Conservation (phyloP, 2,113 vertebrate species). For the Mastomys coucha region DNA sequence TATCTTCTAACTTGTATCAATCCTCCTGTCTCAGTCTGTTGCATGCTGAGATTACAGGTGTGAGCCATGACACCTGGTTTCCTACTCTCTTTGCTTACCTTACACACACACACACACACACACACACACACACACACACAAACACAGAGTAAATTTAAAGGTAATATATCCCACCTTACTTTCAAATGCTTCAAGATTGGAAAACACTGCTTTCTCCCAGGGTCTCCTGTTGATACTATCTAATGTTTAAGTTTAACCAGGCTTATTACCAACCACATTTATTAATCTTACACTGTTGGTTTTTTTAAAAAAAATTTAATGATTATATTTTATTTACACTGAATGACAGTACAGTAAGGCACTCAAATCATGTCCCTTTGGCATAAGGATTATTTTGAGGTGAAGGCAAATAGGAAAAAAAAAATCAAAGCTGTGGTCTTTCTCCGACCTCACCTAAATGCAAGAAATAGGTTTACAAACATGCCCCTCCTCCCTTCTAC, state of each 20-base stretch:
- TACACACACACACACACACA: not conserved
- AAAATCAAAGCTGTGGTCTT: not conserved
- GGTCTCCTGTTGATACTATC: not conserved
- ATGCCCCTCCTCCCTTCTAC: not conserved
- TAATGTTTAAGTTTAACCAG: not conserved
- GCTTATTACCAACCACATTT: not conserved
- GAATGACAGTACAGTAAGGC: not conserved
- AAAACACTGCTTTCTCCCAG: not conserved
- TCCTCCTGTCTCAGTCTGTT: not conserved
- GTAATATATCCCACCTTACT: not conserved
- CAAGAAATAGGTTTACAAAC: not conserved
- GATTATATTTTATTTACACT: not conserved
- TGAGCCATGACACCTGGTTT: not conserved
- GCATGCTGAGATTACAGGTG: not conserved
- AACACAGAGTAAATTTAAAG: not conserved
- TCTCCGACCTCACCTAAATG: not conserved
- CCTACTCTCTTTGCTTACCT: not conserved
- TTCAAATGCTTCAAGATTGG: not conserved
- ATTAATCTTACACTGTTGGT: not conserved
- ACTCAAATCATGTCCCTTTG: not conserved
- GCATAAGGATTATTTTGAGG: conserved; percentile 28
- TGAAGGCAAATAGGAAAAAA: not conserved
- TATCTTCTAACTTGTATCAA: not conserved
- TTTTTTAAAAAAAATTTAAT: not conserved
- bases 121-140: not conserved